Percentiles rank a stretch among this genome's conserved stretches.
Evolutionary conservation across 92 coral and sea anemone genomes (phyloP).

Genomic region (Epizoanthus scotinus): DNA sequence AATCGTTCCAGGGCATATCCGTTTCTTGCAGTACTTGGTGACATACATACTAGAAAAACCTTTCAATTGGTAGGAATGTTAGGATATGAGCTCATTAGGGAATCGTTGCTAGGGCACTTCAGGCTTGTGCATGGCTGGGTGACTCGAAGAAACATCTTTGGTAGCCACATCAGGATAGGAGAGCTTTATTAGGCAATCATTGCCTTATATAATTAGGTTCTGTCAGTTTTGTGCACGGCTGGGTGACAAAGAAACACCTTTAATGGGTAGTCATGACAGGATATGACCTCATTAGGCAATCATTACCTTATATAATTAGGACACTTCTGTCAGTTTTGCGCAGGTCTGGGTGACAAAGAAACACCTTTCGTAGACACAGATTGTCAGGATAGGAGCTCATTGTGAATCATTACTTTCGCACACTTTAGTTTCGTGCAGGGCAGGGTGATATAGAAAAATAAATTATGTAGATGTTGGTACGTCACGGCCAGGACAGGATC

Average conservation of each 20-base stretch:
- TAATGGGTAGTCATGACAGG: conserved; percentile 63
- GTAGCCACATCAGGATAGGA: background rate
- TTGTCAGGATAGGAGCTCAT: conserved; percentile 66
- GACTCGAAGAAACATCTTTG: background rate
- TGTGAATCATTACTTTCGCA: conserved; percentile 67
- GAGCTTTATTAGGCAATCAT: too few species aligned
- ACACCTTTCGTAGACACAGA: conserved; percentile 29
- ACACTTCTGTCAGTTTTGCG: conserved; percentile 60
- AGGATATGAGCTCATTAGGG: too few species aligned
- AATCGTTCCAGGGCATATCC: too few species aligned
- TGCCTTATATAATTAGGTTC: too few species aligned
- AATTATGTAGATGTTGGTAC: conserved; percentile 67
- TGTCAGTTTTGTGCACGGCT: too few species aligned
- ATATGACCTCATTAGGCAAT: conserved; percentile 59
- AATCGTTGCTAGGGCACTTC: too few species aligned
- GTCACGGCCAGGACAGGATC: conserved; percentile 56
- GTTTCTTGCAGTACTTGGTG: conserved; percentile 15
- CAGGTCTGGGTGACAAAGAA: background rate
- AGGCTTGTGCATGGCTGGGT: too few species aligned
- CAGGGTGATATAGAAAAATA: conserved; percentile 22
- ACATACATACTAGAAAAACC: too few species aligned
- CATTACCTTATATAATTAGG: conserved; percentile 75
- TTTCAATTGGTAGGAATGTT: too few species aligned
- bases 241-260: conserved; percentile 57
- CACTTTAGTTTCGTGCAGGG: conserved; percentile 1